Conservation (phyloP, 2,113 vertebrate species). For the Hippolais icterina region DNA sequence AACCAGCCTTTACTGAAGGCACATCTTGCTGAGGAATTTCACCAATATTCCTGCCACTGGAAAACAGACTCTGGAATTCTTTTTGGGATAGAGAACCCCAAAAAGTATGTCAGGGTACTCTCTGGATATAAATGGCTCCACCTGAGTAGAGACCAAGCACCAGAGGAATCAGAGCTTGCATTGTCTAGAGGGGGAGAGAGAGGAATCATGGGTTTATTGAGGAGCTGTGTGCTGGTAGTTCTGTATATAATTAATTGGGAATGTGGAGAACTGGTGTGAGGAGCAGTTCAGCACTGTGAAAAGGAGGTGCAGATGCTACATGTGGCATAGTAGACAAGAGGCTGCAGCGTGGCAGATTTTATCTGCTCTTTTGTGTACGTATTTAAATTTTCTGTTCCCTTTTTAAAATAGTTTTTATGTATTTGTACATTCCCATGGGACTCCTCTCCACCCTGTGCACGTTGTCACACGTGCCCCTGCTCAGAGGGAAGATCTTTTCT, state of each 20-base stretch:
- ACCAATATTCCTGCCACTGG: not conserved
- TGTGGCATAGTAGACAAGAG: not conserved
- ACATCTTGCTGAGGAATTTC: not conserved
- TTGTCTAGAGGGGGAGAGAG: not conserved
- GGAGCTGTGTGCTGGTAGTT: not conserved
- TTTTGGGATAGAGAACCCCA: conserved; percentile 5
- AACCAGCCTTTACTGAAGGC: conserved; percentile 35
- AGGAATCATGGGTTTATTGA: not conserved
- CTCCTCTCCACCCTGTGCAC: not conserved
- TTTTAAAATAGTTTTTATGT: not conserved
- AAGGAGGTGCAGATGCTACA: not conserved
- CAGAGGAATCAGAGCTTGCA: not conserved
- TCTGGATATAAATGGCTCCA: not conserved
- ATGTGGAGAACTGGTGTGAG: not conserved
- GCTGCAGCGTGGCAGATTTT: not conserved
- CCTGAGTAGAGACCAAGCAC: not conserved
- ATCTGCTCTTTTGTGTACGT: not conserved
- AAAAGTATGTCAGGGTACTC: not conserved
- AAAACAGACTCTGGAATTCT: not conserved
- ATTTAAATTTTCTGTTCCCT: not conserved
- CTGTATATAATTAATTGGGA: not conserved
- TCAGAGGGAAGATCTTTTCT: not conserved
- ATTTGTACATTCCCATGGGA: not conserved
- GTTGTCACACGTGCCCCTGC: not conserved
- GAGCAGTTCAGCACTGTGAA: not conserved